Percentiles rank a stretch among this genome's conserved stretches.
phyloP scores from a whole-genome alignment of 30 jellyfish, hydroid and myxozoan genomes.

The Morbakka virulenta region DNA sequence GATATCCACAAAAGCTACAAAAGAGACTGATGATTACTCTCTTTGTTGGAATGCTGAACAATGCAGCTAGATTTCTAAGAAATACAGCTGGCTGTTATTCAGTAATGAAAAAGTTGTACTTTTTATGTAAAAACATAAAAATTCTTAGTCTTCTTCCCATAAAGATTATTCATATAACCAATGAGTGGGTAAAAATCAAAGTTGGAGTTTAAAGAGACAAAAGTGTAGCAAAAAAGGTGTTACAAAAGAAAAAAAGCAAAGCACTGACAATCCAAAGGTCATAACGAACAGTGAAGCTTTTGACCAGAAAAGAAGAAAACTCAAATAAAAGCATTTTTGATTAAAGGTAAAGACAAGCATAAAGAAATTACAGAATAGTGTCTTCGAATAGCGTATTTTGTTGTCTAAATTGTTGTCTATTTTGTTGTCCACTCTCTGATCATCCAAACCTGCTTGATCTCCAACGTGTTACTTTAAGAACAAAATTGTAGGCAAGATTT shows the following conservation, averaged over 20 bases:
- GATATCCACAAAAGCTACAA: not conserved
- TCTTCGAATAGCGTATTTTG: slow-evolving; percentile 3
- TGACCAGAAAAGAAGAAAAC: too few relatives aligned
- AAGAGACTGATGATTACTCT: slow-evolving; percentile 1
- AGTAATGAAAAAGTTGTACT: not conserved
- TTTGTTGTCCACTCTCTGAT: slow-evolving; percentile 13
- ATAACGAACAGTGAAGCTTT: not conserved
- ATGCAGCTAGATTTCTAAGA: slow-evolving; percentile 14
- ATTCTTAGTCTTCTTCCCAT: not conserved
- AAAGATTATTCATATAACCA: slow-evolving; percentile 11
- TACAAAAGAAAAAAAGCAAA: not conserved
- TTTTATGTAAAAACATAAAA: not conserved
- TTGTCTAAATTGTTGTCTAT: slow-evolving; percentile 1
- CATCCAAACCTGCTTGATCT: slow-evolving; percentile 13
- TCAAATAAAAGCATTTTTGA: not conserved
- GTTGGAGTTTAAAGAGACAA: slow-evolving; percentile 7
- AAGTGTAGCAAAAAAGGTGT: slow-evolving; percentile 11
- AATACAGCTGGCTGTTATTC: too few relatives aligned
- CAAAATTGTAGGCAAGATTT: not conserved
- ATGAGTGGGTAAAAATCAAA: not conserved
- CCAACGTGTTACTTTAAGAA: too few relatives aligned
- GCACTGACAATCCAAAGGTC: not conserved
- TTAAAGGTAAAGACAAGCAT: too few relatives aligned
- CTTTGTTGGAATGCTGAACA: slow-evolving; percentile 35
- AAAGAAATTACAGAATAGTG: slow-evolving; percentile 8